These are phyloP conservation scores for Anguilla obscura DNA, from an alignment of 2,797 vertebrate species.

Conservation along the genomic window DNA sequence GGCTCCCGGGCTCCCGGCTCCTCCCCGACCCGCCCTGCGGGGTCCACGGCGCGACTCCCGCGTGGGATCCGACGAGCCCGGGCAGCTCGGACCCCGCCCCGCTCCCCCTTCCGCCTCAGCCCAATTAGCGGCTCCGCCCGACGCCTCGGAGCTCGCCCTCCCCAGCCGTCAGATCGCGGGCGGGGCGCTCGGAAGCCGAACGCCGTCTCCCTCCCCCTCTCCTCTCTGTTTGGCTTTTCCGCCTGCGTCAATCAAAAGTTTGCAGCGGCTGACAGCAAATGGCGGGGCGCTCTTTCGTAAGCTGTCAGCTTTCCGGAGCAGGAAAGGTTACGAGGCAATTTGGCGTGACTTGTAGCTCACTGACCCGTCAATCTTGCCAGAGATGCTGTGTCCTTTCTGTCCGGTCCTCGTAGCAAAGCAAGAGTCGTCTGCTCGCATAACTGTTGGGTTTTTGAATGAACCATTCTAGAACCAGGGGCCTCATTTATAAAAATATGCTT, in stretches of 20 bases:
- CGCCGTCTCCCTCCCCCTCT: neutral
- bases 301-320: constrained; percentile 48
- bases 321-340: constrained; percentile 60
- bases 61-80: constrained; percentile 1
- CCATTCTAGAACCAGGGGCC: neutral
- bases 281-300: constrained; percentile 54
- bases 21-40: neutral
- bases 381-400: neutral
- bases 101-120: neutral
- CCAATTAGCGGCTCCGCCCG: constrained; percentile 16
- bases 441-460: neutral
- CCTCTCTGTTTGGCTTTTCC: neutral
- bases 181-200: neutral
- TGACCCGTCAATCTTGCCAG: neutral
- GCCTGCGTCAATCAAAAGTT: neutral
- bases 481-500: neutral
- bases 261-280: constrained; percentile 35
- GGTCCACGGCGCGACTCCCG: neutral
- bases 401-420: neutral
- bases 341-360: constrained; percentile 17
- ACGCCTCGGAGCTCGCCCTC: constrained; percentile 2
- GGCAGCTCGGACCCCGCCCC: neutral
- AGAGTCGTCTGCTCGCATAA: neutral
- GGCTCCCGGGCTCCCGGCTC: neutral
- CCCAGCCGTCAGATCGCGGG: neutral